Conservation (phyloP, 1,140 invertebrate genomes). For the Aplysia californica region DNA sequence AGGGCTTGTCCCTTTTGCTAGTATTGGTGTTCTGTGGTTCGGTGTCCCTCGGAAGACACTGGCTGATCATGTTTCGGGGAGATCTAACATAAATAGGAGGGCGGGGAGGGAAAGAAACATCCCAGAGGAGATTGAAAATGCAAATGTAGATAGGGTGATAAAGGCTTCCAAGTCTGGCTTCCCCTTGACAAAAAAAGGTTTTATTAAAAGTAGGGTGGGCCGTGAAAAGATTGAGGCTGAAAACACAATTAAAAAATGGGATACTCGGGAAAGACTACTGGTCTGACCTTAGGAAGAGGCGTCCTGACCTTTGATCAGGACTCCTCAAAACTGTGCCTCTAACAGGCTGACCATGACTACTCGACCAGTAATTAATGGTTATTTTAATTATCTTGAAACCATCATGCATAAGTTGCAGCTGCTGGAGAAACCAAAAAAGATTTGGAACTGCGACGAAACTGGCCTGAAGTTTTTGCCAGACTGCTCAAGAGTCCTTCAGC, state of each 20-base stretch:
- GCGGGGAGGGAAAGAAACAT: background rate
- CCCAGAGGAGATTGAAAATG: background rate
- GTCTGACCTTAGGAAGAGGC: background rate
- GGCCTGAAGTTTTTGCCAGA: background rate
- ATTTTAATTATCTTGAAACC: background rate
- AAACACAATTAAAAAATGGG: conserved; percentile 1
- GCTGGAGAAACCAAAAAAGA: background rate
- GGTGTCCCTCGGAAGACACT: background rate
- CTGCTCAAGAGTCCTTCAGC: background rate
- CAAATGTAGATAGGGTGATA: background rate
- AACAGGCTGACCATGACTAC: background rate
- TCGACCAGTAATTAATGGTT: background rate
- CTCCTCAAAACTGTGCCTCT: background rate
- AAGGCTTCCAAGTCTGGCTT: background rate
- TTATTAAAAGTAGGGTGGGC: background rate
- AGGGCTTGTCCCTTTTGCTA: too few relatives aligned
- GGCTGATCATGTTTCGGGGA: background rate
- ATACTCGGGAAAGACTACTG: background rate
- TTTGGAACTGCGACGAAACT: conserved; percentile 2
- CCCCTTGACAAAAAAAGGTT: conserved; percentile 7
- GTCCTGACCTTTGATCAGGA: background rate
- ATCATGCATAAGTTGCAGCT: background rate
- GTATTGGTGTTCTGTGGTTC: too few relatives aligned
- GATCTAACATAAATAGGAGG: background rate
- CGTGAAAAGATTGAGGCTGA: background rate